phyloP scores from a whole-genome alignment of 1,140 invertebrate genomes.

The Pseudomyrmex gracilis region DNA sequence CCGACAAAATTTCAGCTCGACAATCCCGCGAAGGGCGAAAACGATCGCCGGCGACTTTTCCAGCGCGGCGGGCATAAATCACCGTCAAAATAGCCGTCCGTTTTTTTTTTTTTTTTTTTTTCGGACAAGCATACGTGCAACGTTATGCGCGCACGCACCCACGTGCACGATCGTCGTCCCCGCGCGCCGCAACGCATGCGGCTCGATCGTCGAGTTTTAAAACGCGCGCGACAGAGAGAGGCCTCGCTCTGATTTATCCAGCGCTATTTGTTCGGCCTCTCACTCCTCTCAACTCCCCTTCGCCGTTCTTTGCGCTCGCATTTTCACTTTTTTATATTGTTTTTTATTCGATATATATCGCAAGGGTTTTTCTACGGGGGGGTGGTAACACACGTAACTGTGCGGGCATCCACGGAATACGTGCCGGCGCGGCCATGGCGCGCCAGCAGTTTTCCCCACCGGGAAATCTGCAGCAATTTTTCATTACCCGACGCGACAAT shows the following conservation, averaged over 20 bases:
- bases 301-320: slow-evolving; percentile 37
- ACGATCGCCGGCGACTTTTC: slow-evolving; percentile 45
- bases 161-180: slow-evolving; percentile 25
- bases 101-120: slow-evolving; percentile 1
- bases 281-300: not conserved
- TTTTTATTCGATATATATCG: slow-evolving; percentile 16
- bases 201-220: slow-evolving; percentile 52
- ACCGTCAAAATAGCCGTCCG: slow-evolving; percentile 50
- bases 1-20: slow-evolving; percentile 35
- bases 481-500: slow-evolving; percentile 76
- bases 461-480: slow-evolving; percentile 75
- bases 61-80: slow-evolving; percentile 64
- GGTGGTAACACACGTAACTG: slow-evolving; percentile 45
- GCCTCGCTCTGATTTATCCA: slow-evolving; percentile 67
- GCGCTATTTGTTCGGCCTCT: slow-evolving; percentile 62
- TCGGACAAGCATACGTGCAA: not conserved
- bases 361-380: slow-evolving; percentile 15
- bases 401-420: slow-evolving; percentile 38
- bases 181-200: not conserved
- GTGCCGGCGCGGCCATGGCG: slow-evolving; percentile 35
- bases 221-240: slow-evolving; percentile 41
- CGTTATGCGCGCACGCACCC: not conserved
- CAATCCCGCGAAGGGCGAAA: slow-evolving; percentile 49
- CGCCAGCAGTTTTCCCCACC: slow-evolving; percentile 69
- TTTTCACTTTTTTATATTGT: slow-evolving; percentile 43